These are phyloP conservation scores for Pomacea canaliculata DNA, from an alignment of 2,888 invertebrate species.

Conservation along the genomic window DNA sequence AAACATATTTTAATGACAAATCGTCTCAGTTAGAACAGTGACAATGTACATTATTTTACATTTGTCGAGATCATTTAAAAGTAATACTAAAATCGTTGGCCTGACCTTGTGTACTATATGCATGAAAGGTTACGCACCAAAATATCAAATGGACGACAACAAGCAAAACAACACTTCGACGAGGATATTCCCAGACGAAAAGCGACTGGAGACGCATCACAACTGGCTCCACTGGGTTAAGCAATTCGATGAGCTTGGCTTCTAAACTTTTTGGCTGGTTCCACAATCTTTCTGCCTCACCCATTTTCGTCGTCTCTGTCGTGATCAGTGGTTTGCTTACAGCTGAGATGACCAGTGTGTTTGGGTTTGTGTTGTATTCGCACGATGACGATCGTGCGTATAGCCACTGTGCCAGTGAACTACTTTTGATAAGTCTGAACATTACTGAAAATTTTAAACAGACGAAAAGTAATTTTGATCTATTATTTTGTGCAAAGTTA, in stretches of 20 bases:
- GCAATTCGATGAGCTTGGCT: slow-evolving; percentile 43
- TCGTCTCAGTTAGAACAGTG: no score
- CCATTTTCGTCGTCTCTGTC: slow-evolving; percentile 25
- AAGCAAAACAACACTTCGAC: slow-evolving; percentile 62
- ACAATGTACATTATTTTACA: no score
- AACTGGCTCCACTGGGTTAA: slow-evolving; percentile 66
- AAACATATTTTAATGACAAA: no score
- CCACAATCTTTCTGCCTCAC: slow-evolving; percentile 23
- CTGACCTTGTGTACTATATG: no score
- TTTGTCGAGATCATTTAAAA: no score
- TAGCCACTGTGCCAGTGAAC: no score
- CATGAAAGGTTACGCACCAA: slow-evolving; percentile 58
- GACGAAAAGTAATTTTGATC: no score
- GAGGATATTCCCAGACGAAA: slow-evolving; percentile 69
- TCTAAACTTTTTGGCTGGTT: slow-evolving; percentile 38
- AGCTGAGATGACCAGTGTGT: background rate
- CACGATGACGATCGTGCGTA: background rate
- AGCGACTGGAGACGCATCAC: slow-evolving; percentile 67
- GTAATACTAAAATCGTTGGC: no score
- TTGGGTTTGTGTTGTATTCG: background rate
- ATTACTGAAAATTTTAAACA: no score
- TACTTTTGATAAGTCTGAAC: no score
- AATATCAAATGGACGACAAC: slow-evolving; percentile 65
- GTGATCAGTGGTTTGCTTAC: background rate
- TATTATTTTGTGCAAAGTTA: no score